Base-by-base conservation (phyloP, 2,888 invertebrate genomes). In the Dromius quadrimaculatus region DNA sequence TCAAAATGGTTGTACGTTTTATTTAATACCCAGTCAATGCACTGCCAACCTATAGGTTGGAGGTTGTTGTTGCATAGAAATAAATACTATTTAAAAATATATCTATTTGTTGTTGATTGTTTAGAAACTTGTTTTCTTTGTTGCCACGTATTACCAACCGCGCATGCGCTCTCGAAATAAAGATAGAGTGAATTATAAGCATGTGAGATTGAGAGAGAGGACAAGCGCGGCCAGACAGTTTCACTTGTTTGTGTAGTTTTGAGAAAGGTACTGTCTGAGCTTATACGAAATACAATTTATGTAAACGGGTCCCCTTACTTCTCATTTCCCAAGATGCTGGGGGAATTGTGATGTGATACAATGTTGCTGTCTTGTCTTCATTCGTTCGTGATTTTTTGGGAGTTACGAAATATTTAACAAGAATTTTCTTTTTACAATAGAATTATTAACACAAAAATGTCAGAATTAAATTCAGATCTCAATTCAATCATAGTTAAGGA, bases 261-360 rank as follows among this genome's bases (percentile, higher is more conserved):
- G 68, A 59, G 68, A 68, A 68, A 68, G 68, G 68, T 59, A 43
- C 28, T 59, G 32, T 9, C 41, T 28, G 65, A 34, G 32, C 17
- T 47, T 20, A 20, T 57, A 54, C 59, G 59, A 68, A 68, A 68
- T 59, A 66, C 57, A 66, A 66, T 66, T 66, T 66, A 68, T 59
- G 68, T 68, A 68, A 68, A 45, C 59, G 68, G 19, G 17, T 32
- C 68, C 68, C 68, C 43, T 50, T 19, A 11, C 59, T 22, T 9
- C 36, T 9, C 19, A 43, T 19, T 6, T n/a, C 36, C 36, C 23
- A 57, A 11, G 36, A 22, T n/a, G n/a, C n/a, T n/a, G 2, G 2
- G 28, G 50, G 28, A 28, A 43, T 17, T 41, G 28, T 28, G 15
- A 23, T 50, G 50, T 54, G 50, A 28, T 54, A 11, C 50, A 17